Evolutionary conservation across 2,888 invertebrate genomes (phyloP).

Genomic region (Cheilosia grossa): DNA sequence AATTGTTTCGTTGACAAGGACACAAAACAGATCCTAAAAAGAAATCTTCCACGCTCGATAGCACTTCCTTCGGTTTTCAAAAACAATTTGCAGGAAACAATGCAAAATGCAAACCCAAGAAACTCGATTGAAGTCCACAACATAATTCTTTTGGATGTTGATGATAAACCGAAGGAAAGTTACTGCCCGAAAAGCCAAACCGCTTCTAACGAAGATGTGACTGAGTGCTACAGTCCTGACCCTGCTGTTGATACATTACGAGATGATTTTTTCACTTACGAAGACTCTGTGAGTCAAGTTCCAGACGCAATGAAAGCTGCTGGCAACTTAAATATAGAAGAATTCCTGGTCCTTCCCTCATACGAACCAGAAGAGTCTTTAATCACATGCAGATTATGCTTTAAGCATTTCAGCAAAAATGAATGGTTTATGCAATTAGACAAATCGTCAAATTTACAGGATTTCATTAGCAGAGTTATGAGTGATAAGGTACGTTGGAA

Average conservation of each 20-base stretch:
- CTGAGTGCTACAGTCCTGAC: not conserved
- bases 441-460: conserved; percentile 32
- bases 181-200: not conserved
- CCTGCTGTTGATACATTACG: not conserved
- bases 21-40: conserved; percentile 25
- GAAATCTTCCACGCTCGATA: conserved; percentile 61
- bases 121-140: conserved; percentile 63
- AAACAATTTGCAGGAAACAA: conserved; percentile 66
- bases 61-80: conserved; percentile 64
- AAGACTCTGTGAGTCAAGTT: not conserved
- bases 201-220: not conserved
- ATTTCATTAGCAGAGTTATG: conserved; percentile 60
- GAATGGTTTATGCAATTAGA: conserved; percentile 3
- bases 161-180: not conserved
- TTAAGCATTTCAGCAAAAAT: conserved; percentile 4
- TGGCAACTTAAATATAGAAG: not conserved
- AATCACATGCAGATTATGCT: conserved; percentile 46
- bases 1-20: conserved; percentile 58
- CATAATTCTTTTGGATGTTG: conserved; percentile 37
- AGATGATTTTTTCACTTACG: not conserved
- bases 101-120: conserved; percentile 54
- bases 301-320: not conserved
- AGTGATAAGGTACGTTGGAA: conserved; percentile 25
- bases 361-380: not conserved
- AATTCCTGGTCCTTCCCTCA: not conserved